Base-by-base conservation (phyloP, 2,797 vertebrate genomes). In the Molossus molossus region DNA sequence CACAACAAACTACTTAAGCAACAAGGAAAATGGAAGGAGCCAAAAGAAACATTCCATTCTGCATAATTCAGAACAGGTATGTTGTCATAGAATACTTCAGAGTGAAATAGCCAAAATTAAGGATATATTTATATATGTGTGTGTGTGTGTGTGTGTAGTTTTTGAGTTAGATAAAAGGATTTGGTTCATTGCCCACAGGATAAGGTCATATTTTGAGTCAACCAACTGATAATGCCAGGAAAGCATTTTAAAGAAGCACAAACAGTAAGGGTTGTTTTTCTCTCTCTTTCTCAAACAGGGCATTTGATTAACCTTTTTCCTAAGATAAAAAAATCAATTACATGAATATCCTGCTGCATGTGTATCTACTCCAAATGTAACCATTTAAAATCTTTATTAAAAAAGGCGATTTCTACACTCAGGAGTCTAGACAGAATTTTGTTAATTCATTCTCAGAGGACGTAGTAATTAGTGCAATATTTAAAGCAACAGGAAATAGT, bases 191-290 rank as follows among this genome's bases (percentile, higher is more conserved):
- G 94, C 85, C 82, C 93, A 81, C 40, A 92, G 87, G 18, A 94
- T 94, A 94, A 94, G 92, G 18, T 37, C 80, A 45, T 95, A 91
- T 93, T 93, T 94, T 96, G 93, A 98, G 91, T 97, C 87, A 97
- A 69, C 6, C 4, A 27, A 91, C 96, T 60, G 60, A 96, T 93
- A 97, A 97, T 25, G 23, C 85, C 45, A 86, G 27, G 91, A 95
- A 96, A 91, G 69, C 33, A 87, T 91, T 96, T 95, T 75, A 76
- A 94, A 91, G 60, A 90, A 90, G 77, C 69, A 91, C 72, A 33
- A 95, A 96, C 95, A 82, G 48, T 91, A 65, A 79, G 76, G 15
- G 0, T 0, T 40, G 18, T 91, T 88, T 97, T 13, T 33, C 76
- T 79, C 1, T 1, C 21, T 94, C 73, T 92, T 95, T 50, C 73